Base-by-base conservation (phyloP, 2,113 vertebrate species). In the Prietella phreatophila region DNA sequence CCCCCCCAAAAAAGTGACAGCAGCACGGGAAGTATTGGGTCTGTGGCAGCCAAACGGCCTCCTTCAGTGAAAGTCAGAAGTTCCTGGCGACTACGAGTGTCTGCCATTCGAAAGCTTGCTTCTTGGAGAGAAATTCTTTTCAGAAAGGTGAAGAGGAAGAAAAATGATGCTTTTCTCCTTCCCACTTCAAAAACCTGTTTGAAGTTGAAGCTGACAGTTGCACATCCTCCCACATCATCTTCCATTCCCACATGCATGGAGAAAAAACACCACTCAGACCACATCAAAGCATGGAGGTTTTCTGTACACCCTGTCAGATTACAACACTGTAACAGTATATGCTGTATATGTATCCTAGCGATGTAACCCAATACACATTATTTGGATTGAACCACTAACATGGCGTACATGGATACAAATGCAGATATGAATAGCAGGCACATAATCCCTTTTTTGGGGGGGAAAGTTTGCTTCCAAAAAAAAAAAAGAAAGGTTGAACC, bases 181-280 rank as follows among this genome's bases (percentile, higher is more conserved):
- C 36, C 60, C 42, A 86, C 90, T 87, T 91, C 85, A 89, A 89
- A 90, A 87, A 27, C 25, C 76, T 17, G 33, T 90, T 89, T 88
- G 89, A 92, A 89, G 88, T 89, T 55, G 36, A 87, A 83, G 85
- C 85, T 79, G 86, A 90, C 47, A 85, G n/a, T 53, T 89, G 14
- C 83, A 63, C 86, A 39, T 36, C 67, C 84, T 73, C 85, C 27
- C 67, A 71, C 42, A 53, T 81, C 76, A n/a, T 50, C 56, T 76
- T 63, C 67, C 20, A 13, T 61, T 56, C 53, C 27, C 69, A 17
- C 56, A 53, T 36, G 83, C 69, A 53, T 13, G 7, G 20, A 30
- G 42, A 11, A 53, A 79, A 53, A 53, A 47, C 27, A 83, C 58
- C 87, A 79, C 86, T 55, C 55, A 55, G 65, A 27, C 75, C 30